Percentiles rank a stretch among this genome's conserved stretches.
These are phyloP conservation scores for Ormyrus rosae DNA, from an alignment of 2,888 invertebrate genomes.

Conservation along the genomic window DNA sequence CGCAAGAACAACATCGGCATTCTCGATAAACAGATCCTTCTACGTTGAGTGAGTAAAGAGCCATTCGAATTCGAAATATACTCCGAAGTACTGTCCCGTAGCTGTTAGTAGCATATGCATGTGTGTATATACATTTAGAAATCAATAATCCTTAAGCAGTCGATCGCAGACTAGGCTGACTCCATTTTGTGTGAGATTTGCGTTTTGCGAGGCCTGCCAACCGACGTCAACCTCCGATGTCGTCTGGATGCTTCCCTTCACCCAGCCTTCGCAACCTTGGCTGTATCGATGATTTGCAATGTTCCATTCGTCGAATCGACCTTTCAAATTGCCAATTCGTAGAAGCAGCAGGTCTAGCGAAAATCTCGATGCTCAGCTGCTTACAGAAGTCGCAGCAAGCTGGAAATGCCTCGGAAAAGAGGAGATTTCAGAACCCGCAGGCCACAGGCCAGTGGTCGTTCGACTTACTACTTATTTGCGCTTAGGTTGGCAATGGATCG, in stretches of 20 bases:
- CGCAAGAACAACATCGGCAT: background rate
- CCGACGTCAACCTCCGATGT: constrained; percentile 4
- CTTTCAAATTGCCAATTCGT: no score
- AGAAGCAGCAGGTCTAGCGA: no score
- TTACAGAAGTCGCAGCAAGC: no score
- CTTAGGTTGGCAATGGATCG: constrained; percentile 32
- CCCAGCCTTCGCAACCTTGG: no score
- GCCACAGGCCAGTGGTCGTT: no score
- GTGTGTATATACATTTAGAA: constrained; percentile 44
- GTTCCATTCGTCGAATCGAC: no score
- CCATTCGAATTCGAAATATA: constrained; percentile 13
- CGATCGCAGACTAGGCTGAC: constrained; percentile 30
- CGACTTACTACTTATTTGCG: background rate
- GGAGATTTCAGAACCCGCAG: no score
- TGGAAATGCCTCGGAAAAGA: no score
- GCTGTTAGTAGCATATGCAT: constrained; percentile 18
- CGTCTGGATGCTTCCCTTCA: background rate
- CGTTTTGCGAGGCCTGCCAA: constrained; percentile 40
- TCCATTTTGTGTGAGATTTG: constrained; percentile 46
- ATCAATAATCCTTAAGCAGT: constrained; percentile 59
- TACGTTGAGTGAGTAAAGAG: background rate
- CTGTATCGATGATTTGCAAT: constrained; percentile 1
- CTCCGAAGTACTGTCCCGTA: background rate
- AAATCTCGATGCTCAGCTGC: no score
- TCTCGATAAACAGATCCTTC: background rate